Evolutionary conservation across 2,113 vertebrate species (phyloP), one percentile per base, ranked within the genome.

Genomic region (Mus pahari): DNA sequence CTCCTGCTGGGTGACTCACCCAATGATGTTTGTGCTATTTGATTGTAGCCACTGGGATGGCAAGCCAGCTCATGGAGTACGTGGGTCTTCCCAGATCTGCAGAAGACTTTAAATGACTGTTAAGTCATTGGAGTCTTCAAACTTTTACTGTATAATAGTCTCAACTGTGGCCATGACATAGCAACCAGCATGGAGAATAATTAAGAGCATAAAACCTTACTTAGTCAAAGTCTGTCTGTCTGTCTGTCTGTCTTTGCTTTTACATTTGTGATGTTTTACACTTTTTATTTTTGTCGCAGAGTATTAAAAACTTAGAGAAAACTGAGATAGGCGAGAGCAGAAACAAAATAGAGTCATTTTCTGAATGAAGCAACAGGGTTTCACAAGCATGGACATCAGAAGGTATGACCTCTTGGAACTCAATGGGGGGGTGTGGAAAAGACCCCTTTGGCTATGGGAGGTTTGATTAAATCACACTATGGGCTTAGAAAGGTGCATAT

Each of bases 281-380:
- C 24, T 68, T 64, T 53, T 64, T 45, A 42, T 45, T 92, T 45
- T 55, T 83, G 36, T 33, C 22, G 31, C 7, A 42, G 33, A 66
- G 4, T 42, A 1, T 92, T 68, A 33, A 68, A 33, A 68, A 62
- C 50, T 83, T 22, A 86, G 33, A 71, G 48, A 93, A 17, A 78
- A 17, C 0, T n/a, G 39, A 60, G 7, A 89, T 42, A 20, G 6
- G 6, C 33, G 48, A 94, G 26, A 16, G 60, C 86, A 19, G 22
- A 17, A 81, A 11, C 20, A 73, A 39, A 77, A 70, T 70, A 75
- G 12, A 64, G 36, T 66, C 19, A 70, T 88, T 87, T 93, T 83
- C n/a, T 84, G 24, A 94, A 86, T 66, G 58, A 79, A 75, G 62
- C 42, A 77, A 92, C 74, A 13, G 50, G 79, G 93, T 95, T 70